Evolutionary conservation across 2,113 vertebrate genomes (phyloP).

Genomic region (Muscicapa adusta): DNA sequence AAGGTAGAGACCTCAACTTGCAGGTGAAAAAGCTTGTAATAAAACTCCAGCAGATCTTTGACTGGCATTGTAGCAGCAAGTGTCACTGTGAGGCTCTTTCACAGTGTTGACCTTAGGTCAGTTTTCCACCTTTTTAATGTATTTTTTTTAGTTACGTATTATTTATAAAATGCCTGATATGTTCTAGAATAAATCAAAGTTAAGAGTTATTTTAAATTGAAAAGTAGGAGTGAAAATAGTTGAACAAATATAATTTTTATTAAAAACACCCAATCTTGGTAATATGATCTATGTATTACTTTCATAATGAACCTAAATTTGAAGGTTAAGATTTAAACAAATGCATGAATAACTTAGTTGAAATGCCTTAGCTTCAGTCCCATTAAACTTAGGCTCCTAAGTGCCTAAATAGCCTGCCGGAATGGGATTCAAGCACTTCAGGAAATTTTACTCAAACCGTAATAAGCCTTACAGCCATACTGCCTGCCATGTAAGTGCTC

Average conservation of each 20-base stretch:
- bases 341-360: not conserved
- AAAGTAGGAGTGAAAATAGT: not conserved
- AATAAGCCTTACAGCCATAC: not conserved
- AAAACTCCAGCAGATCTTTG: not conserved
- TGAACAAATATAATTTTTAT: not conserved
- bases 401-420: conserved; percentile 17
- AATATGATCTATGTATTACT: not conserved
- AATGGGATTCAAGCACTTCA: not conserved
- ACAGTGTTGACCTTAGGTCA: not conserved
- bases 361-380: not conserved
- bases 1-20: not conserved
- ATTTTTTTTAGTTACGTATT: not conserved
- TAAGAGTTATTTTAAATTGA: not conserved
- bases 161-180: not conserved
- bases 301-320: not conserved
- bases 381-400: conserved; percentile 10
- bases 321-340: conserved; percentile 1
- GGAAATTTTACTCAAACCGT: not conserved
- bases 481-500: not conserved
- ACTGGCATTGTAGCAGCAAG: not conserved
- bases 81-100: not conserved
- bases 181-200: not conserved
- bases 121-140: not conserved
- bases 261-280: not conserved
- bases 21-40: not conserved